phyloP scores from a whole-genome alignment of 2,797 vertebrate genomes.

The Pangasius macronema region DNA sequence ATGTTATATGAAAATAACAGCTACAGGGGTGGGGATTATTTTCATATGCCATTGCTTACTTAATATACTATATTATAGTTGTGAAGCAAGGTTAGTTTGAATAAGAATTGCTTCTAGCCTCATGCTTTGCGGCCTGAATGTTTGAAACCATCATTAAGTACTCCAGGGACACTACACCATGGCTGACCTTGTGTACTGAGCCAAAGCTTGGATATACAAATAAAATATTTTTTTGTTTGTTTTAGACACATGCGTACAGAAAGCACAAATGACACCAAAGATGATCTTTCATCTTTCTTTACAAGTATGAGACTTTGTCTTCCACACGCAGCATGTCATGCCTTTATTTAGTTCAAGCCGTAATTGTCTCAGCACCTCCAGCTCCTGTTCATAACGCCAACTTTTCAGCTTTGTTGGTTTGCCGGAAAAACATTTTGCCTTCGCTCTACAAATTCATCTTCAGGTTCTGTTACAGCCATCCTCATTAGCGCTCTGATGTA shows the following conservation, averaged over 20 bases:
- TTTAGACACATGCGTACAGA: not conserved
- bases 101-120: not conserved
- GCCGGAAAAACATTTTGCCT: not conserved
- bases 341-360: not conserved
- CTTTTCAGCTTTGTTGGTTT: not conserved
- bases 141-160: not conserved
- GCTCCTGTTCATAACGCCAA: not conserved
- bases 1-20: too few species aligned
- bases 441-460: constrained; percentile 9
- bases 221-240: not conserved
- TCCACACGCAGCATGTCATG: not conserved
- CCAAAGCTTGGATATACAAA: not conserved
- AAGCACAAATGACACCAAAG: not conserved
- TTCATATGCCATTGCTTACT: not conserved
- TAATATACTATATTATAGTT: not conserved
- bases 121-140: not conserved
- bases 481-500: constrained; percentile 38
- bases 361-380: not conserved
- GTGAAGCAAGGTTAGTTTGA: not conserved
- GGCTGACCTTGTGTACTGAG: not conserved
- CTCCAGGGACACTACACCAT: not conserved
- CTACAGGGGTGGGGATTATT: not conserved
- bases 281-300: not conserved
- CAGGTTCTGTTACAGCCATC: constrained; percentile 1
- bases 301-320: not conserved